These are phyloP conservation scores for Apis dorsata DNA, from an alignment of 1,140 invertebrate species.

Conservation along the genomic window DNA sequence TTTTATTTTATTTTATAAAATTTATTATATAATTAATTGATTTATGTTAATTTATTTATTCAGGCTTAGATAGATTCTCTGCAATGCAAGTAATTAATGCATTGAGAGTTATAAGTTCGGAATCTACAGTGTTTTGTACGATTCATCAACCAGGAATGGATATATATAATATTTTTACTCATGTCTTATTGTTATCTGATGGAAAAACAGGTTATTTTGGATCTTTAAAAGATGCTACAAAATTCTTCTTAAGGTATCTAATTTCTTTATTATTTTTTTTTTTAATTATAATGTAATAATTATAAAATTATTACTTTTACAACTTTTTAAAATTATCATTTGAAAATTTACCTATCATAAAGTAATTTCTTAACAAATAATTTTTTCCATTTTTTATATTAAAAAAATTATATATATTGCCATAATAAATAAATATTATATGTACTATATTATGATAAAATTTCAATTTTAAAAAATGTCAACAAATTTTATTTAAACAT, in stretches of 20 bases:
- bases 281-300: not conserved
- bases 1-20: no score
- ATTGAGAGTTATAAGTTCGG: slow-evolving; percentile 84
- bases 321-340: not conserved
- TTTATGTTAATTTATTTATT: no score
- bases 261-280: no score
- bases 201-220: slow-evolving; percentile 82
- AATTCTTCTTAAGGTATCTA: slow-evolving; percentile 61
- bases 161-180: slow-evolving; percentile 85
- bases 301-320: not conserved
- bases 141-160: slow-evolving; percentile 93
- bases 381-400: no score
- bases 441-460: no score
- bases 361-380: no score
- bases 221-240: slow-evolving; percentile 35
- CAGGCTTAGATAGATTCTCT: slow-evolving; percentile 86
- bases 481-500: no score
- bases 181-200: slow-evolving; percentile 81
- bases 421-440: no score
- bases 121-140: slow-evolving; percentile 90
- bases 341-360: no score
- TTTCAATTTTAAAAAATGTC: no score
- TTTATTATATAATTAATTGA: no score
- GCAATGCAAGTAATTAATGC: slow-evolving; percentile 84
- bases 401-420: no score